phyloP scores from a whole-genome alignment of 2,113 vertebrate genomes.

The Rattus norvegicus region GRCr8 NC_086036.1:6766001-6766500 shows the following conservation, averaged over 20 bases:
- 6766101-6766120: accelerated
- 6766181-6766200: background rate
- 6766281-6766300: accelerated
- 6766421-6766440: background rate
- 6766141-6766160: background rate
- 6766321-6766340: background rate
- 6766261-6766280: background rate
- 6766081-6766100: background rate
- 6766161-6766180: background rate
- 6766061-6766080: background rate
- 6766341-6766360: background rate
- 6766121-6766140: too few species aligned
- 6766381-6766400: background rate
- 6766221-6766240: background rate
- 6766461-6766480: constrained; percentile 3
- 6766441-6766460: background rate
- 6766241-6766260: background rate
- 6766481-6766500: background rate
- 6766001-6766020: background rate
- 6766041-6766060: background rate
- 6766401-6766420: background rate
- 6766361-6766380: background rate
- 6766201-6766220: background rate
- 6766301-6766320: background rate
- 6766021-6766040: background rate